phyloP scores from a whole-genome alignment of 2,888 invertebrate species.

The Cosmia trapezina region DNA sequence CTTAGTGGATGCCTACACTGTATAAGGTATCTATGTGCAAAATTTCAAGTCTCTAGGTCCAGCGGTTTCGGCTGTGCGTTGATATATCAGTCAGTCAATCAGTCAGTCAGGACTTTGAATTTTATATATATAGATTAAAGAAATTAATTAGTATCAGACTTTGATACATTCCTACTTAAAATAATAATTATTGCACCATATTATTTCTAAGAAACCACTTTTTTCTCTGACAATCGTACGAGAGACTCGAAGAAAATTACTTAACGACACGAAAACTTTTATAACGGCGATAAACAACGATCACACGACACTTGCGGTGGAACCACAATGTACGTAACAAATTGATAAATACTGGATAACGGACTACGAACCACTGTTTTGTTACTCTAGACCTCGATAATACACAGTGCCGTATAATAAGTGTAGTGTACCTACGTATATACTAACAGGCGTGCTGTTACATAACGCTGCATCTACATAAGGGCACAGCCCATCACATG shows the following conservation, averaged over 20 bases:
- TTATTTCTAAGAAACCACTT: constrained; percentile 11
- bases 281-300: constrained; percentile 65
- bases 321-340: constrained; percentile 66
- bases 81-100: too few species aligned
- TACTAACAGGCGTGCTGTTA: constrained; percentile 65
- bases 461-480: constrained; percentile 73
- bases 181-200: neutral
- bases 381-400: constrained; percentile 51
- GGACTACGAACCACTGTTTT: constrained; percentile 45
- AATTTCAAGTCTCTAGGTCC: too few species aligned
- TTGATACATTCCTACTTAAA: neutral
- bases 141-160: neutral
- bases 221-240: constrained; percentile 25
- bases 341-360: constrained; percentile 68
- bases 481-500: constrained; percentile 83
- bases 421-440: constrained; percentile 31
- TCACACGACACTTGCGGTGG: constrained; percentile 55
- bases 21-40: too few species aligned
- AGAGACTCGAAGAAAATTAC: constrained; percentile 51
- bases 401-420: constrained; percentile 40
- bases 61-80: too few species aligned
- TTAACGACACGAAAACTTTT: constrained; percentile 52
- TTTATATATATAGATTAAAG: too few species aligned
- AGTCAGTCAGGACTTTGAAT: too few species aligned
- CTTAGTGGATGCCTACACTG: too few species aligned